These are phyloP conservation scores for Oreortyx pictus DNA, from an alignment of 2,797 vertebrate species.

Conservation along the genomic window DNA sequence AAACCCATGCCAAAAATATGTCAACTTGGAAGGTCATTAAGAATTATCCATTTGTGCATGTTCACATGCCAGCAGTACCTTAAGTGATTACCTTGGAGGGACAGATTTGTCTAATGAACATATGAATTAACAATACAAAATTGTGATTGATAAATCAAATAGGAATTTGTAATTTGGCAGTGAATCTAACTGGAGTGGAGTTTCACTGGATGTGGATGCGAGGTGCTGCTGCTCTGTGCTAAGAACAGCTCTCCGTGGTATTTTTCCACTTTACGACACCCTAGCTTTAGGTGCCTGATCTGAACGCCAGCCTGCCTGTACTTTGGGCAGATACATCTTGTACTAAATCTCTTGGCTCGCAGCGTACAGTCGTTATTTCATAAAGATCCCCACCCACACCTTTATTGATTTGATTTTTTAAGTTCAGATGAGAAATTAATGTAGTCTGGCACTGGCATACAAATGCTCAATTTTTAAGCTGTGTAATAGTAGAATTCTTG, in stretches of 20 bases:
- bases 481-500: neutral
- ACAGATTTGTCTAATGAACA: conserved; percentile 56
- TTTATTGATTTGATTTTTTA: conserved; percentile 1
- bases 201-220: conserved; percentile 67
- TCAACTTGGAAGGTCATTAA: conserved; percentile 67
- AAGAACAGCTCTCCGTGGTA: conserved; percentile 46
- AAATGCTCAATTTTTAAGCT: neutral
- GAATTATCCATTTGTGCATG: conserved; percentile 64
- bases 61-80: conserved; percentile 65
- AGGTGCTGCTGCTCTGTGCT: conserved; percentile 65
- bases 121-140: conserved; percentile 61
- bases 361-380: conserved; percentile 49
- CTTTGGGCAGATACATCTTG: conserved; percentile 44
- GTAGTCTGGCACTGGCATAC: neutral
- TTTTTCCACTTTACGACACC: conserved; percentile 54
- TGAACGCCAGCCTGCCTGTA: conserved; percentile 38
- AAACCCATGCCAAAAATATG: conserved; percentile 66
- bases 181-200: conserved; percentile 31
- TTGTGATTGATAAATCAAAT: conserved; percentile 63
- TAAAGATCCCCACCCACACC: conserved; percentile 11
- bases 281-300: conserved; percentile 65
- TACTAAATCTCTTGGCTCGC: conserved; percentile 53
- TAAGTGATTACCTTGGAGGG: conserved; percentile 68
- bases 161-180: conserved; percentile 61
- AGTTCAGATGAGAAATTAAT: neutral